Percentiles rank a stretch among this genome's conserved stretches.
phyloP scores from a whole-genome alignment of 2,888 invertebrate genomes.

The Mythimna impura region DNA sequence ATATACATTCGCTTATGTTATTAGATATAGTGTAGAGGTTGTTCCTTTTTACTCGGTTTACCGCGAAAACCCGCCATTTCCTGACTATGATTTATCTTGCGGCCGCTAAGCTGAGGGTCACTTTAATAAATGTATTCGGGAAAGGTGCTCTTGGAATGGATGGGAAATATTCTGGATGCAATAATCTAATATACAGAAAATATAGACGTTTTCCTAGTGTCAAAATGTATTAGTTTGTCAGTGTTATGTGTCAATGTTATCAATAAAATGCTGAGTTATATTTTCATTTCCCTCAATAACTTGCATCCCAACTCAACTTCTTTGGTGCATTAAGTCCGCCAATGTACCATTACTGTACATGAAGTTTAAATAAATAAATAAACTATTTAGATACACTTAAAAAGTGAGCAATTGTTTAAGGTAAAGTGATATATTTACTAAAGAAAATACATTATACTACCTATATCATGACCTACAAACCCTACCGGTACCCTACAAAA shows the following conservation, averaged over 20 bases:
- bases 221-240: conserved; percentile 61
- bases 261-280: conserved; percentile 23
- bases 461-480: too few relatives aligned
- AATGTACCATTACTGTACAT: too few relatives aligned
- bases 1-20: conserved; percentile 57
- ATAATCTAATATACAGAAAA: conserved; percentile 83
- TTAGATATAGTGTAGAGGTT: conserved; percentile 72
- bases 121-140: conserved; percentile 89
- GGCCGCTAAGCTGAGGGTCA: conserved; percentile 87
- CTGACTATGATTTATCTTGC: conserved; percentile 89
- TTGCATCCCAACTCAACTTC: too few relatives aligned
- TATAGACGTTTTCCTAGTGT: conserved; percentile 67
- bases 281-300: background rate
- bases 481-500: too few relatives aligned
- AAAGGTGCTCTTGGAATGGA: conserved; percentile 84
- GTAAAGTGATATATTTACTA: background rate
- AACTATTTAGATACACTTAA: background rate
- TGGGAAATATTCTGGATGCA: conserved; percentile 83
- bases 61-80: conserved; percentile 84
- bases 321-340: too few relatives aligned
- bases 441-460: too few relatives aligned
- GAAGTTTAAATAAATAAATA: too few relatives aligned
- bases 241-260: conserved; percentile 36
- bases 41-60: conserved; percentile 84
- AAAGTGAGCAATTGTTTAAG: background rate